Conservation (phyloP, 2,888 invertebrate genomes). For the Parnassius apollo region DNA sequence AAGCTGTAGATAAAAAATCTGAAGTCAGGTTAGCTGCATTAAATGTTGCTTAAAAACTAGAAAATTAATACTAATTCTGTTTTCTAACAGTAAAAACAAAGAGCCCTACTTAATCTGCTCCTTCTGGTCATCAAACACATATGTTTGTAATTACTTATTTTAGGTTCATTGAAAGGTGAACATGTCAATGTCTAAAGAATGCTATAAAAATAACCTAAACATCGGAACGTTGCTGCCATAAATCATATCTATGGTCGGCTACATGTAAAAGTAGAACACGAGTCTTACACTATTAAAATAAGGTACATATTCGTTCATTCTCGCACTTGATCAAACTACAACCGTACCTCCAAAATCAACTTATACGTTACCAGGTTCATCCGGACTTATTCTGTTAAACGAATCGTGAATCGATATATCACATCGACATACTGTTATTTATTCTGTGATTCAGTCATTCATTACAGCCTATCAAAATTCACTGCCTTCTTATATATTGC, state of each 20-base stretch:
- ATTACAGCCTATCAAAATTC: background rate
- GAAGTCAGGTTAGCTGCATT: no score
- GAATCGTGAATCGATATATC: slow-evolving; percentile 6
- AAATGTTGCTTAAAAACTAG: no score
- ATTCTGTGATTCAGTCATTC: background rate
- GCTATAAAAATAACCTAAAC: slow-evolving; percentile 35
- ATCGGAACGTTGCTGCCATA: slow-evolving; percentile 33
- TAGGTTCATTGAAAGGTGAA: slow-evolving; percentile 30
- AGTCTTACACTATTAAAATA: background rate
- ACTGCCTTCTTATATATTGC: no score
- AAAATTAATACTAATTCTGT: no score
- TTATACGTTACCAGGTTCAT: background rate
- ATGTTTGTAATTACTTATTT: slow-evolving; percentile 22
- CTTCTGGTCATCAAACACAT: slow-evolving; percentile 14
- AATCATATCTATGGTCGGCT: slow-evolving; percentile 32
- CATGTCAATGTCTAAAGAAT: slow-evolving; percentile 35
- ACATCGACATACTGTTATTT: background rate
- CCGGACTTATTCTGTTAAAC: slow-evolving; percentile 17
- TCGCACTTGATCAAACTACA: background rate
- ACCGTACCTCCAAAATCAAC: background rate
- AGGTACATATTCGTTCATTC: slow-evolving; percentile 2
- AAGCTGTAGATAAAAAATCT: no score
- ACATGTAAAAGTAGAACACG: background rate
- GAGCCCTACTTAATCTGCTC: background rate
- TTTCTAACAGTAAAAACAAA: no score